Evolutionary conservation across 2,113 vertebrate genomes (phyloP), one percentile per base, ranked within the genome.

Genomic region (Accipiter cooperii): DNA sequence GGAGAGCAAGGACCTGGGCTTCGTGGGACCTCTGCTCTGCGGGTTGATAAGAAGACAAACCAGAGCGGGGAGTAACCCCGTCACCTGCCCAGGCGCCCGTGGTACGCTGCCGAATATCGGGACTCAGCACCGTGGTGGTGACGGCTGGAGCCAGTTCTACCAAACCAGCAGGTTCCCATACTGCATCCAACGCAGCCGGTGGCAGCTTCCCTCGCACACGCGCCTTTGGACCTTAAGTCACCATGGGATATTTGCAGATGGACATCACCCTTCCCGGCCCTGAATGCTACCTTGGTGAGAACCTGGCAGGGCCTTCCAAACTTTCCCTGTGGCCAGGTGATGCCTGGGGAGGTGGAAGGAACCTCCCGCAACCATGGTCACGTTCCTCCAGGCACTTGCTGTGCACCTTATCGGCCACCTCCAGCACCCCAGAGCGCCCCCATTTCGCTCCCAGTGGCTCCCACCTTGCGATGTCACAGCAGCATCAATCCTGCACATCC

Each of bases 131-230:
- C 3, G 1, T 2, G 19, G 44, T 18, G 63, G 54, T 2, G 16
- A 52, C 34, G 51, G 31, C 54, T 33, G 33, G 52, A 80, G 47
- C 47, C 0, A 0, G 31, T 92, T 68, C 38, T 64, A n/a, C 66
- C 40, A 65, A 77, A 76, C 29, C 16, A 36, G 19, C 66, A 47
- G 63, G 36, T 52, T 85, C 49, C 40, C 13, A 4, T 2, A 5
- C 5, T 2, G 14, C 4, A 3, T 40, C 44, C 80, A 52, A 5
- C 0, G 9, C 0, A 4, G 18, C 5, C 3, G 4, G 38, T 54
- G 55, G 34, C 40, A 42, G 26, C 54, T 81, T 16, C 58, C 15
- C 12, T 38, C 6, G 0, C 17, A 33, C 31, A 14, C 5, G 8
- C 42, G 46, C 38, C n/a, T 76, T 73, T 77, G 44, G 25, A 47